Evolutionary conservation across 2,797 vertebrate genomes (phyloP).

Genomic region (Scyliorhinus canicula): DNA sequence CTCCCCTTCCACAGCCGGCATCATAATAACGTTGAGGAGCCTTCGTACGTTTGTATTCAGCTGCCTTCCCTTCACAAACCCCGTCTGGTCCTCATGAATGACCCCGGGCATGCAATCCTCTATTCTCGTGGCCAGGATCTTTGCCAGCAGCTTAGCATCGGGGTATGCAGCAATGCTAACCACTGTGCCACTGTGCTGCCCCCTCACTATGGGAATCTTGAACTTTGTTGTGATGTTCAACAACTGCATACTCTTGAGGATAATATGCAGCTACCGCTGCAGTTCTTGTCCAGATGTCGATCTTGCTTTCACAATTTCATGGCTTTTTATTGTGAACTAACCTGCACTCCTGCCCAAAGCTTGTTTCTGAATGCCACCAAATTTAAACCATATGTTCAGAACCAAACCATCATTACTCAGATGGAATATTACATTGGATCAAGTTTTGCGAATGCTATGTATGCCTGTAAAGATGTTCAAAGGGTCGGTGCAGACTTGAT

Average conservation of each 20-base stretch:
- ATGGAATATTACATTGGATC: constrained; percentile 77
- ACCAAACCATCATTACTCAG: constrained; percentile 58
- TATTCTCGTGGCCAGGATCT: too few species aligned
- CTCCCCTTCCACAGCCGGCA: too few species aligned
- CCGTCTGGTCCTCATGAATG: too few species aligned
- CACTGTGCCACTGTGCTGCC: too few species aligned
- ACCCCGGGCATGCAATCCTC: too few species aligned
- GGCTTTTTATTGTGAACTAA: constrained; percentile 91
- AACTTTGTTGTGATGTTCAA: constrained; percentile 74
- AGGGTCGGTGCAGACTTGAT: too few species aligned
- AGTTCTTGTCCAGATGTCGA: constrained; percentile 93
- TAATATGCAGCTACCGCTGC: constrained; percentile 80
- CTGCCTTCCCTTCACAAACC: too few species aligned
- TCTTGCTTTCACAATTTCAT: constrained; percentile 90
- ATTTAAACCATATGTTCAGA: constrained; percentile 52
- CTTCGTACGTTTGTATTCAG: too few species aligned
- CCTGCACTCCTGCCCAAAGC: constrained; percentile 85
- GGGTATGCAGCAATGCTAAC: too few species aligned
- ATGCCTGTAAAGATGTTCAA: too few species aligned
- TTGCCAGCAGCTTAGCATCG: too few species aligned
- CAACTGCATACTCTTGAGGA: constrained; percentile 82
- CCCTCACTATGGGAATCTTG: constrained; percentile 65
- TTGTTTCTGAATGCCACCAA: constrained; percentile 74
- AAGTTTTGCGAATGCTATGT: constrained; percentile 71
- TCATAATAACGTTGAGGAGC: too few species aligned